These are phyloP conservation scores for Nothocercus julius DNA, from an alignment of 2,113 vertebrate species.

Conservation along the genomic window DNA sequence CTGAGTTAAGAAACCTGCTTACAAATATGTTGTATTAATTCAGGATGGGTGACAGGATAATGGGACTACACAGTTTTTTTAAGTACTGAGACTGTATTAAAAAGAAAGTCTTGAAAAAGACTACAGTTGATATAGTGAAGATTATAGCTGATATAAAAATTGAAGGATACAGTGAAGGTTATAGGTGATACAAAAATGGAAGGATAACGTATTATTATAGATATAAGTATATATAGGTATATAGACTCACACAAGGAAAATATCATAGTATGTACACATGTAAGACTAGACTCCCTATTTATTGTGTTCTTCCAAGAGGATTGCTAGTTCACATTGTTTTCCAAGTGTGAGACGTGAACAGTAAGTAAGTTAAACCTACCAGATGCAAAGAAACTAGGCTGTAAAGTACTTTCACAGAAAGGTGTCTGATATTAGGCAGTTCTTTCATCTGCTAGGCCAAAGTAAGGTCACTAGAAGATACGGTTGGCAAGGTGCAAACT, in stretches of 20 bases:
- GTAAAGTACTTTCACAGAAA: not conserved
- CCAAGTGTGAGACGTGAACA: not conserved
- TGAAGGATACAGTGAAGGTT: too few relatives aligned
- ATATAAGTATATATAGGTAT: not conserved
- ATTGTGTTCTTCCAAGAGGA: not conserved
- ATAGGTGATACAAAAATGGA: not conserved
- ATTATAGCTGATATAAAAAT: not conserved
- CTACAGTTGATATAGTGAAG: too few relatives aligned
- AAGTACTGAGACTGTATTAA: too few relatives aligned
- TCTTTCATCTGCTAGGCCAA: not conserved
- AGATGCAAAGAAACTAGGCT: not conserved
- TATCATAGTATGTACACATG: not conserved
- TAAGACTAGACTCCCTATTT: not conserved
- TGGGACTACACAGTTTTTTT: too few relatives aligned
- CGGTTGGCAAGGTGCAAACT: not conserved
- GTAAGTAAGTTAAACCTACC: not conserved
- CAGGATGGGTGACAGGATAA: too few relatives aligned
- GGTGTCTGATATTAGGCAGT: not conserved
- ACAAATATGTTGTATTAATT: too few relatives aligned
- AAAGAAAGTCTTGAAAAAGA: too few relatives aligned
- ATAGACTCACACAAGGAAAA: not conserved
- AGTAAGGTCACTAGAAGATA: not conserved
- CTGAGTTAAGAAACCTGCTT: too few relatives aligned
- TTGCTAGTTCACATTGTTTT: not conserved
- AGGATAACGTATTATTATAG: not conserved